A percentile compares a stretch with the other conserved stretches of the same genome.
Evolutionary conservation across 1,140 invertebrate genomes (phyloP).

Genomic region (Drosophila suzukii): DNA sequence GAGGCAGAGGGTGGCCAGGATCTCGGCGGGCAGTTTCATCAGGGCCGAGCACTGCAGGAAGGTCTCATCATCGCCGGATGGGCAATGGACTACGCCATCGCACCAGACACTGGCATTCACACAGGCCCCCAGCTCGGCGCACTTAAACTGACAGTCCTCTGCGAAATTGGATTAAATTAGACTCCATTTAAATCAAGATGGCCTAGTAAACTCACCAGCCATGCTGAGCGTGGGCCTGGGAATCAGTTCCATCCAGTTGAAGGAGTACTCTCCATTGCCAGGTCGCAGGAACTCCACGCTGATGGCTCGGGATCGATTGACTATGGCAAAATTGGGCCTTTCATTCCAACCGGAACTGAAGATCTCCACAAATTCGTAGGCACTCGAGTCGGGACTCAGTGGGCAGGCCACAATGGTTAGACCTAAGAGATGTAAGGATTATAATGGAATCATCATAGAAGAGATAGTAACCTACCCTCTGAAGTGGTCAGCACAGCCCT

Average conservation of each 20-base stretch:
- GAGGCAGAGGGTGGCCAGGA: slow-evolving; percentile 86
- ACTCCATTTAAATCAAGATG: too few relatives aligned
- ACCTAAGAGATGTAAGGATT: slow-evolving; percentile 32
- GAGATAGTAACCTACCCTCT: slow-evolving; percentile 58
- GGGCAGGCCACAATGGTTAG: slow-evolving; percentile 82
- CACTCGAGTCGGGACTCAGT: slow-evolving; percentile 71
- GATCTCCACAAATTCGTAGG: slow-evolving; percentile 86
- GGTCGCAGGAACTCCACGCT: slow-evolving; percentile 91
- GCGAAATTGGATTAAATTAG: slow-evolving; percentile 27
- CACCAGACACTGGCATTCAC: slow-evolving; percentile 95
- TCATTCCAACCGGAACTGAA: slow-evolving; percentile 93
- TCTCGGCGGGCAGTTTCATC: slow-evolving; percentile 89
- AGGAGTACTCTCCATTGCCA: slow-evolving; percentile 89
- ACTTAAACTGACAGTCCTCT: slow-evolving; percentile 91
- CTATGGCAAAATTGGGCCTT: slow-evolving; percentile 78
- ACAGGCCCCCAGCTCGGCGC: slow-evolving; percentile 94
- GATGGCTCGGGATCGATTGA: slow-evolving; percentile 87
- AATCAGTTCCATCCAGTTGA: slow-evolving; percentile 93
- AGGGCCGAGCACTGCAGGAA: slow-evolving; percentile 91
- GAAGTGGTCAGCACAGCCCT: slow-evolving; percentile 80
- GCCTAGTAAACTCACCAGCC: slow-evolving; percentile 55
- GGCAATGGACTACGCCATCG: slow-evolving; percentile 93
- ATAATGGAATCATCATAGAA: background rate
- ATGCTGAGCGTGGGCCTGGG: slow-evolving; percentile 86
- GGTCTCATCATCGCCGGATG: slow-evolving; percentile 94